Evolutionary conservation across 2,888 invertebrate genomes (phyloP), one percentile per base, ranked within the genome.

Genomic region (Leptopterna dolabrata): DNA sequence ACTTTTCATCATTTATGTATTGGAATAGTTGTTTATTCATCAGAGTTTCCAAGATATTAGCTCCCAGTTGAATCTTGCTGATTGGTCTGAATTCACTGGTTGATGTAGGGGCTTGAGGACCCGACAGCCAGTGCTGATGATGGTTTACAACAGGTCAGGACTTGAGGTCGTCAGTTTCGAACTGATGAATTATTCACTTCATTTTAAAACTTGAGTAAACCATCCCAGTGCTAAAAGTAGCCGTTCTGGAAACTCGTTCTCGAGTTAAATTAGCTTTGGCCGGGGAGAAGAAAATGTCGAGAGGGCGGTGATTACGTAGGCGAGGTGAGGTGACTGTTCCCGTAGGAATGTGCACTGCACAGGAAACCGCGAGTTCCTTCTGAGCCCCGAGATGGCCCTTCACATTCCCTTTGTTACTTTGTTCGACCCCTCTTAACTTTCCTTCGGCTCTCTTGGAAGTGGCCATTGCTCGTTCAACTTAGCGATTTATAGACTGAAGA

Each of bases 281-380:
- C 24, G 24, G 7, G 24, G 27, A 1, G 24, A 27, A 24, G 24
- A 63, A 63, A 24, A 27, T 24, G 63, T 9, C 9, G 63, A 63
- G 63, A 19, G 63, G 24, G 4, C 63, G 63, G 63, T 63, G 36
- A 41, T 73, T 73, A 73, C 73, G 73, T 73, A 73, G 78, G 78
- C 47, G 78, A 27, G 78, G n/a, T 78, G 78, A 27, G 78, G n/a
- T 78, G 78, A 78, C 30, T 43, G 45, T 45, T 43, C 78, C 78
- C 45, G 24, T 3, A 45, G 45, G 78, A 78, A 78, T 78, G 78
- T 45, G 78, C 78, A 45, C 78, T 45, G 78, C 78, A 45, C 78
- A 45, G 78, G 78, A 78, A 78, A 78, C 78, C 78, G 78, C 78
- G 47, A 78, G 45, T 45, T 45, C 45, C 78, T 43, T 19, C 47